phyloP scores from a whole-genome alignment of 2,888 invertebrate genomes.

The Amphiduros pacificus region DNA sequence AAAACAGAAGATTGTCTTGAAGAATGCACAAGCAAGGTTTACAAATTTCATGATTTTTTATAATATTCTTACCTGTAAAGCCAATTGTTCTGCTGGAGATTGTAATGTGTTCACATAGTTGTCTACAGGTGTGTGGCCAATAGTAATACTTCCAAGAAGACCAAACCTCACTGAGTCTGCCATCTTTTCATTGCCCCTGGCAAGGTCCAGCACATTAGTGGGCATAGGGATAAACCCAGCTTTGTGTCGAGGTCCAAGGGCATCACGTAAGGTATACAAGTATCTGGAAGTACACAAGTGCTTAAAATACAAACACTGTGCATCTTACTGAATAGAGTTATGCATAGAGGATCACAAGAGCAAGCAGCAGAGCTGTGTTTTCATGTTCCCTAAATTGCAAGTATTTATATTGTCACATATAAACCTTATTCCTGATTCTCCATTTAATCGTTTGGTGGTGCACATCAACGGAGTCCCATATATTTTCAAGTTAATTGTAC shows the following conservation, averaged over 20 bases:
- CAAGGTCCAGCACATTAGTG: slow-evolving; percentile 67
- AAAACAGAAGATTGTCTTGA: too few species aligned
- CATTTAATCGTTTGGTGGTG: too few species aligned
- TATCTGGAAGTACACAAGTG: slow-evolving; percentile 48
- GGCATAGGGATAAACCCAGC: slow-evolving; percentile 34
- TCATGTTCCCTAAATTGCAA: not conserved
- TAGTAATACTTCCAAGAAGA: slow-evolving; percentile 58
- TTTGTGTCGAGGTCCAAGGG: slow-evolving; percentile 62
- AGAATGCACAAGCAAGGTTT: too few species aligned
- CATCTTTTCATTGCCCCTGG: slow-evolving; percentile 68
- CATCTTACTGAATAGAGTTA: not conserved
- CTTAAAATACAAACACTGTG: not conserved
- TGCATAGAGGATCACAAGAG: too few species aligned
- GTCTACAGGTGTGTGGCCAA: slow-evolving; percentile 34
- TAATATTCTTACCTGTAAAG: slow-evolving; percentile 50
- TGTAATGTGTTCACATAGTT: slow-evolving; percentile 30
- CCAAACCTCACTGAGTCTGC: slow-evolving; percentile 67
- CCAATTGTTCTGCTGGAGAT: slow-evolving; percentile 48
- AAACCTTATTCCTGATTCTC: too few species aligned
- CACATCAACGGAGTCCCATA: too few species aligned
- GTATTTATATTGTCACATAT: too few species aligned
- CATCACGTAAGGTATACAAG: slow-evolving; percentile 62
- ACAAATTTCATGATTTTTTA: too few species aligned
- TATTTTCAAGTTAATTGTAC: too few species aligned
- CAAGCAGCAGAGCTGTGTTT: too few species aligned